These are phyloP conservation scores for Sminthopsis crassicaudata DNA, from an alignment of 2,113 vertebrate genomes.

Conservation along the genomic window DNA sequence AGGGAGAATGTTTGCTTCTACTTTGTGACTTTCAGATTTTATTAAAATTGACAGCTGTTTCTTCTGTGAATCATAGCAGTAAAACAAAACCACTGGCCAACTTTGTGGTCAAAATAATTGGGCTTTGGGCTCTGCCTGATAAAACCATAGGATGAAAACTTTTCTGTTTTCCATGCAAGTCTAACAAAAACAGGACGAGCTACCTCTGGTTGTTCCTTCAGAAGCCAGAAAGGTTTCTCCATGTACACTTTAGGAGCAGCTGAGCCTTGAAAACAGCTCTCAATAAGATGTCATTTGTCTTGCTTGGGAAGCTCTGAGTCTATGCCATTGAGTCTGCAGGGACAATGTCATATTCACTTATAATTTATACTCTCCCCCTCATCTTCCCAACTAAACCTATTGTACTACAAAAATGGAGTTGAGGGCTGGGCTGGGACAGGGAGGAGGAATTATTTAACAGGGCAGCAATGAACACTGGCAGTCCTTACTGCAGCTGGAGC, in stretches of 20 bases:
- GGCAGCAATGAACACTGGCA: not conserved
- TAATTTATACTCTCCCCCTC: not conserved
- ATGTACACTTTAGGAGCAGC: not conserved
- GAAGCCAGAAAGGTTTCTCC: not conserved
- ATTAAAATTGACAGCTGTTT: slow-evolving; percentile 24
- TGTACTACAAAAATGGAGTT: slow-evolving; percentile 8
- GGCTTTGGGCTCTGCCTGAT: not conserved
- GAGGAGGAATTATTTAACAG: not conserved
- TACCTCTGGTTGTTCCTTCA: not conserved
- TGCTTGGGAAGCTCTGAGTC: not conserved
- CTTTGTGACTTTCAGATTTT: not conserved
- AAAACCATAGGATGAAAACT: not conserved
- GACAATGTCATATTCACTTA: not conserved
- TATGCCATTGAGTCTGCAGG: not conserved
- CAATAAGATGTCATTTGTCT: not conserved
- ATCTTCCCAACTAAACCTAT: not conserved
- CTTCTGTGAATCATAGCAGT: slow-evolving; percentile 39
- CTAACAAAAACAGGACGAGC: not conserved
- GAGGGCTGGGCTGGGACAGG: slow-evolving; percentile 11
- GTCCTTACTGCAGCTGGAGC: not conserved
- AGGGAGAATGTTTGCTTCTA: not conserved
- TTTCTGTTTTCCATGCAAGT: not conserved
- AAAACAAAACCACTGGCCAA: not conserved
- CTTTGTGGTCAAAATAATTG: not conserved
- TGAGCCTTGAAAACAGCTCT: not conserved